Base-by-base conservation (phyloP, 1,140 invertebrate genomes). In the Bombus superbus region DNA sequence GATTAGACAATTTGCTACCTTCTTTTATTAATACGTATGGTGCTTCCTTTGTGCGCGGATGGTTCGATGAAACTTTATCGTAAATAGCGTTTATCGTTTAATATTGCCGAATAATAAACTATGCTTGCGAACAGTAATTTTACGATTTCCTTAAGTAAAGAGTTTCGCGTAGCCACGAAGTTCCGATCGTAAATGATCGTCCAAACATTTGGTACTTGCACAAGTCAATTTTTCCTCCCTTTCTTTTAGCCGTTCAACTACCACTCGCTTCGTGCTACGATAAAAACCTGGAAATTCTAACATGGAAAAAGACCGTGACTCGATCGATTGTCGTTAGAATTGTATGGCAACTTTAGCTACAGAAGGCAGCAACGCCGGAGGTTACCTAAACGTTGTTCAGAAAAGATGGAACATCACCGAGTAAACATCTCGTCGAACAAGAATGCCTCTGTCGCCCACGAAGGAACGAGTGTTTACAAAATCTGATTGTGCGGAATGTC, bases 371-470 rank as follows among this genome's bases (percentile, higher is more conserved):
- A 32, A 22, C 28, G n/a, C 11, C 28, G 9, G n/a, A n/a, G 28
- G 25, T 64, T 22, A 40, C 25, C 75, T 28, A 8, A 47, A 35
- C 32, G 32, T 25, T 35, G 1, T 68, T 79, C 62, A 28, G 10
- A 13, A 44, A 25, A 25, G n/a, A 13, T 78, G 8, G 32, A 72
- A 22, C 47, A 13, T 2, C 22, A 11, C 1, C 15, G 32, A 66
- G 74, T 83, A 84, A 84, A 79, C 75, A 78, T 84, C 53, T 84
- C 53, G 53, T 80, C 76, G 3, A 10, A 68, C n/a, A 47, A 84
- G 83, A 84, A 80, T 79, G 5, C 3, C 44, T 18, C 6, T 10
- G 1, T 62, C 38, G 15, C 25, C 44, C 81, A 57, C 44, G n/a
- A 40, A 53, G 35, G 2, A 35, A 73, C 76, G 68, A 64, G 77